Evolutionary conservation across 2,113 vertebrate genomes (phyloP), one percentile per base, ranked within the genome.

Genomic region (Grantiella picta): DNA sequence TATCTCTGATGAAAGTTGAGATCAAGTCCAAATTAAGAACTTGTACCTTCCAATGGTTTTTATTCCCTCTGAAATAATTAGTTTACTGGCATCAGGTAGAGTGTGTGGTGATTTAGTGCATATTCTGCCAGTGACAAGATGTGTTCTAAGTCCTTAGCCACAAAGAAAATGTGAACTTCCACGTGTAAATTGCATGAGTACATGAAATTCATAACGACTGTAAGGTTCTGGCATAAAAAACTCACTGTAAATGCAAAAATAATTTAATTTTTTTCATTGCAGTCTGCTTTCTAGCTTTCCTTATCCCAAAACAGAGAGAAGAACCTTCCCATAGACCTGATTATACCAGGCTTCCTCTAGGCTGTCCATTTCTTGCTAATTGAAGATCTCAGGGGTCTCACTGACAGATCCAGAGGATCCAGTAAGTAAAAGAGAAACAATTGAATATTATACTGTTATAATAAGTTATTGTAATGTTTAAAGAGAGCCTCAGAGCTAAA

Each of bases 181-280:
- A 70, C 0, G 0, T 31, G 11, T 23, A 60, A 72, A 9, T 61
- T 50, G 5, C 29, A 49, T 19, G 10, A 15, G 2, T 47, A 69
- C 38, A 14, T 63, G 12, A 42, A 83, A 81, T 63, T 59, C 8
- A 14, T 81, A 57, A 77, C 35, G 47, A 49, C 17, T 73, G 2
- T 33, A 57, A 59, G 13, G 5, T 33, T 83, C 23, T 89, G 20
- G 4, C 36, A 65, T 61, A 5, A 86, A 60, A 60, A 54, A 7
- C 7, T 3, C 11, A 25, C 10, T 28, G 3, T 42, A 72, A 50
- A 71, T 35, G 9, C 7, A 73, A 85, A 76, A 38, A 40, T 17
- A 35, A 14, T 66, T 44, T n/a, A 1, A 4, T 33, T 61, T 52
- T 90, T 56, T 70, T 33, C 33, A 29, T 47, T 2, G 0, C 12